Evolutionary conservation across 2,113 vertebrate species (phyloP).

Genomic region (Sarotherodon lohbergeri): DNA sequence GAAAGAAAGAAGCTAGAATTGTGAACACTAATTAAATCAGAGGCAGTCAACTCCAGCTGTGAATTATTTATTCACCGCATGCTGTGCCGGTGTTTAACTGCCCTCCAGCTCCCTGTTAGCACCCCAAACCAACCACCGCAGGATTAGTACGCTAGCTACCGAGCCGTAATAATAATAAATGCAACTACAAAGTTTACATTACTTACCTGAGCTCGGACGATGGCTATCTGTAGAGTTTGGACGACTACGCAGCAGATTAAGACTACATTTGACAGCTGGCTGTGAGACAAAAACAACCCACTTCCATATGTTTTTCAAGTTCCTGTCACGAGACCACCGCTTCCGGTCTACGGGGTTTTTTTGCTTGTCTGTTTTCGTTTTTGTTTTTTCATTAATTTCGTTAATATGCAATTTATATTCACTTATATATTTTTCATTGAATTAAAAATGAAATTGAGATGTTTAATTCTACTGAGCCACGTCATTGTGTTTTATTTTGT

Average conservation of each 20-base stretch:
- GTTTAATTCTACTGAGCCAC: rapidly evolving
- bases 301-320: constrained; percentile 1
- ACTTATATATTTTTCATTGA: background rate
- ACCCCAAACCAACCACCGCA: background rate
- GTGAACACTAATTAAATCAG: background rate
- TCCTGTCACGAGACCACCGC: constrained; percentile 33
- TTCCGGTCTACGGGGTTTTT: background rate
- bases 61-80: background rate
- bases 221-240: background rate
- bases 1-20: background rate
- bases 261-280: background rate
- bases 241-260: background rate
- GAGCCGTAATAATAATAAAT: background rate
- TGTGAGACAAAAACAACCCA: constrained; percentile 15
- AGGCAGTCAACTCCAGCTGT: background rate
- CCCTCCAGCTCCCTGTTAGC: background rate
- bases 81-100: background rate
- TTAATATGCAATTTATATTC: background rate
- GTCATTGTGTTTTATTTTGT: background rate
- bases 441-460: background rate
- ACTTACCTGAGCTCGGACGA: background rate
- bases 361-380: background rate
- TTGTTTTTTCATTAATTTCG: background rate
- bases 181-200: background rate
- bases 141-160: background rate